These are phyloP conservation scores for Aspidoscelis tigris DNA, from an alignment of 2,113 vertebrate genomes.

Conservation along the genomic window DNA sequence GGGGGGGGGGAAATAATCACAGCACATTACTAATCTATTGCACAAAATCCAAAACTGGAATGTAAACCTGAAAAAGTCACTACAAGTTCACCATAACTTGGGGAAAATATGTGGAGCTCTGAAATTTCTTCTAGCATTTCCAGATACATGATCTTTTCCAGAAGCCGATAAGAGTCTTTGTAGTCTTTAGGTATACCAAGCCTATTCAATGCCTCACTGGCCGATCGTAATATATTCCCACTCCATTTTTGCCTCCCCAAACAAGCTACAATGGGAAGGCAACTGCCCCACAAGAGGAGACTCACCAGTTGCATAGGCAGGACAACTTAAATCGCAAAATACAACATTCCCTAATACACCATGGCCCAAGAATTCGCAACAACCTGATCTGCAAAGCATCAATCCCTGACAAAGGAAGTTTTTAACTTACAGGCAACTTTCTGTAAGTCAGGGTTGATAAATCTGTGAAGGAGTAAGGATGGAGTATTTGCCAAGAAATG, in stretches of 20 bases:
- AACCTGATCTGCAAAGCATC: neutral
- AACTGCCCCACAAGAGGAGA: neutral
- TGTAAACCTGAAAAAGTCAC: constrained; percentile 21
- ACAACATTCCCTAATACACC: constrained; percentile 40
- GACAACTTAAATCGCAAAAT: neutral
- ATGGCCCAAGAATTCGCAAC: constrained; percentile 40
- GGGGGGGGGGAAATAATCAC: neutral
- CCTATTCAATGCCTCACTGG: neutral
- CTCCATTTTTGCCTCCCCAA: neutral
- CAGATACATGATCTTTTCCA: neutral
- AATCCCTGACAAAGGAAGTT: too few species aligned
- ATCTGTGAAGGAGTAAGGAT: constrained; percentile 32
- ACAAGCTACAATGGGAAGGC: neutral
- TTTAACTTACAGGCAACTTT: neutral
- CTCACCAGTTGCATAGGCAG: constrained; percentile 17
- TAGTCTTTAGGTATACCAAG: neutral
- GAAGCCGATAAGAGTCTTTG: neutral
- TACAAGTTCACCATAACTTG: neutral
- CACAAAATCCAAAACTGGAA: constrained; percentile 33
- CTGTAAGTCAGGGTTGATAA: neutral
- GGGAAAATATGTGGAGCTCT: neutral
- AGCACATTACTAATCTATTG: constrained; percentile 5
- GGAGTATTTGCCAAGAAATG: constrained; percentile 34
- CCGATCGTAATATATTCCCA: neutral
- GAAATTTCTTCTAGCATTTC: constrained; percentile 17